These are phyloP conservation scores for Struthidea cinerea DNA, from an alignment of 2,113 vertebrate species.

Conservation along the genomic window DNA sequence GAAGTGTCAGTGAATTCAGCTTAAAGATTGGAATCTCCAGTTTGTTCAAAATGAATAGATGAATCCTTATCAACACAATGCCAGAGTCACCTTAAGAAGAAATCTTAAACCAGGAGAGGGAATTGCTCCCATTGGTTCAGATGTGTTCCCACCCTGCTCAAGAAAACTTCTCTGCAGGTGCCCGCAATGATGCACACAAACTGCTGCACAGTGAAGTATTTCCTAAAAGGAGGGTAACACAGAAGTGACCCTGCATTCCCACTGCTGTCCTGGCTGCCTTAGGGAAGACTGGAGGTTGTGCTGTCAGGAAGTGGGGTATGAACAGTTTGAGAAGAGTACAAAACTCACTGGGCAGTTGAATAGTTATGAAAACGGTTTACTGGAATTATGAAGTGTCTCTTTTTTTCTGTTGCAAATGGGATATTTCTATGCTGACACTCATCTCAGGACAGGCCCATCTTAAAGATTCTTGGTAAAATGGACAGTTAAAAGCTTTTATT, in stretches of 20 bases:
- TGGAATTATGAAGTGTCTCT: background rate
- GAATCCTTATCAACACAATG: background rate
- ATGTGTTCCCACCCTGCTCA: background rate
- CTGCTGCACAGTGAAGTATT: background rate
- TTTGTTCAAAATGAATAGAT: background rate
- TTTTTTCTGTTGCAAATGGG: background rate
- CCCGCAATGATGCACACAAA: background rate
- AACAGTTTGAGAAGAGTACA: background rate
- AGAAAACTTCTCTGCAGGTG: background rate
- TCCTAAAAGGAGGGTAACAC: background rate
- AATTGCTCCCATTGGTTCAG: background rate
- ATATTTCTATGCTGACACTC: background rate
- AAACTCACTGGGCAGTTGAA: background rate
- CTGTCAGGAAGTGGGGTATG: background rate
- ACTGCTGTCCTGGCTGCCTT: background rate
- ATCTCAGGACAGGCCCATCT: background rate
- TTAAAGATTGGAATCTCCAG: background rate
- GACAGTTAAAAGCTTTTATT: slow-evolving; percentile 30
- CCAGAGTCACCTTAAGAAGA: background rate
- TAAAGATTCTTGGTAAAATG: background rate
- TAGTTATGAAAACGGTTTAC: background rate
- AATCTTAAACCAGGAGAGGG: background rate
- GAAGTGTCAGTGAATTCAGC: background rate
- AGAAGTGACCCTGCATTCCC: background rate
- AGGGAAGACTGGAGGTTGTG: background rate